These are phyloP conservation scores for Sphaeridia pumilis DNA, from an alignment of 2,888 invertebrate genomes.

Conservation along the genomic window DNA sequence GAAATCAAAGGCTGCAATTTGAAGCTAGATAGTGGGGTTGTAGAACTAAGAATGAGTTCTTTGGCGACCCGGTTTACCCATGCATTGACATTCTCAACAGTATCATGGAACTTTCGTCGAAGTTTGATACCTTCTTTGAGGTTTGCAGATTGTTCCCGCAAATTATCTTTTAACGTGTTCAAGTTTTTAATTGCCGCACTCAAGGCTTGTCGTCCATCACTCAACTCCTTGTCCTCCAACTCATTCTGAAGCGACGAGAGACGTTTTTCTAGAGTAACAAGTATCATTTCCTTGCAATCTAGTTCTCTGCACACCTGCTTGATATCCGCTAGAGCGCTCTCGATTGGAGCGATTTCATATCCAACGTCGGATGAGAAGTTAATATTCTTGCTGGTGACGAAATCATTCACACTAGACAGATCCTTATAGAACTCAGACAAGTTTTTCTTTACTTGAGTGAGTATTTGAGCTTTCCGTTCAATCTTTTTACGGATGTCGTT, in stretches of 20 bases:
- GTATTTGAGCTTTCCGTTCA: constrained; percentile 65
- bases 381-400: constrained; percentile 60
- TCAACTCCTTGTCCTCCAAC: constrained; percentile 70
- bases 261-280: constrained; percentile 71
- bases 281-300: constrained; percentile 67
- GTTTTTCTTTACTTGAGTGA: constrained; percentile 71
- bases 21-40: constrained; percentile 60
- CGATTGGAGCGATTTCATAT: constrained; percentile 63
- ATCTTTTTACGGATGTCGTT: constrained; percentile 73
- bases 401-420: constrained; percentile 63
- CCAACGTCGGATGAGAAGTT: constrained; percentile 47
- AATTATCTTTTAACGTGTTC: constrained; percentile 55
- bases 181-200: constrained; percentile 62
- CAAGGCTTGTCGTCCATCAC: constrained; percentile 60
- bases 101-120: constrained; percentile 60
- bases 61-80: constrained; percentile 69
- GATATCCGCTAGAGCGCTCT: constrained; percentile 57
- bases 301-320: constrained; percentile 62
- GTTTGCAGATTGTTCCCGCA: constrained; percentile 61
- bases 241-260: constrained; percentile 72
- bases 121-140: constrained; percentile 55
- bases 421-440: constrained; percentile 69
- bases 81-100: constrained; percentile 62
- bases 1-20: constrained; percentile 54
- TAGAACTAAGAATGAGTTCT: constrained; percentile 47